phyloP scores from a whole-genome alignment of 1,140 invertebrate species.

The Drosophila seguyi region DNA sequence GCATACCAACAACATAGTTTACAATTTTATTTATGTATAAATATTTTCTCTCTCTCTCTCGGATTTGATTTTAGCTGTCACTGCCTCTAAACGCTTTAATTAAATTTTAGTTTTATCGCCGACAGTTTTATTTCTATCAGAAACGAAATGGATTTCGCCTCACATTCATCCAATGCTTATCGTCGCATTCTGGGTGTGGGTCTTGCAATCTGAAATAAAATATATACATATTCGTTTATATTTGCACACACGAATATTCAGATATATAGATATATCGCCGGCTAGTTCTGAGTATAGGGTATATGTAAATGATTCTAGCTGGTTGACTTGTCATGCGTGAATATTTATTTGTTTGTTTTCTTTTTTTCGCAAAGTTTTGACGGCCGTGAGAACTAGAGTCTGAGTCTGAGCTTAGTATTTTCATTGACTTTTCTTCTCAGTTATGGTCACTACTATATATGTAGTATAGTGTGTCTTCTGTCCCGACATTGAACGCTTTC shows the following conservation, averaged over 20 bases:
- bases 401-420: slow-evolving; percentile 27
- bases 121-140: slow-evolving; percentile 30
- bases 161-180: slow-evolving; percentile 39
- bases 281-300: slow-evolving; percentile 16
- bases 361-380: slow-evolving; percentile 28
- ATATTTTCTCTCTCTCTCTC: not conserved
- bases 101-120: slow-evolving; percentile 66
- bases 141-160: slow-evolving; percentile 29
- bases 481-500: slow-evolving; percentile 21
- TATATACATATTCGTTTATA: slow-evolving; percentile 21
- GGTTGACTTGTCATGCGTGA: slow-evolving; percentile 67
- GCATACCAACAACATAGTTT: slow-evolving; percentile 24
- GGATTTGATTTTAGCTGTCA: slow-evolving; percentile 12
- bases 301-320: slow-evolving; percentile 25
- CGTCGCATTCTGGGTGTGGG: slow-evolving; percentile 34
- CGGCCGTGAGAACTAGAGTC: slow-evolving; percentile 51
- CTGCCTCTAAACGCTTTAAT: slow-evolving; percentile 50
- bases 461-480: slow-evolving; percentile 12
- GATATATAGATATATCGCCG: slow-evolving; percentile 25
- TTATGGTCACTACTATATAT: slow-evolving; percentile 8
- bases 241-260: slow-evolving; percentile 1
- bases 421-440: slow-evolving; percentile 54
- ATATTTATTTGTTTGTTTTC: slow-evolving; percentile 25
- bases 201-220: slow-evolving; percentile 38
- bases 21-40: slow-evolving; percentile 24